These are phyloP conservation scores for Drosophila pruinosa DNA, from an alignment of 1,140 invertebrate species.

Conservation along the genomic window DNA sequence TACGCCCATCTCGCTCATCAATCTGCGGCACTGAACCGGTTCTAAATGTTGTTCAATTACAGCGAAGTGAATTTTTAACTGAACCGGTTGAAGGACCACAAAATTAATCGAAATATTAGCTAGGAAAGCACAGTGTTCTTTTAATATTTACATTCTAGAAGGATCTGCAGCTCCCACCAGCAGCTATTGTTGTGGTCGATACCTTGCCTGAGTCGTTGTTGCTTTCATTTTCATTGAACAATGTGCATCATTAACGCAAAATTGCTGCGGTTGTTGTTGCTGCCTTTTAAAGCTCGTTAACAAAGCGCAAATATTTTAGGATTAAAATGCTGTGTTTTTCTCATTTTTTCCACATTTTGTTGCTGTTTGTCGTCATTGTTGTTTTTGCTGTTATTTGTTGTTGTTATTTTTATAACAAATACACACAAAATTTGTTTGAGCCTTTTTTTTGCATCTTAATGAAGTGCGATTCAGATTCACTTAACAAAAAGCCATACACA, in stretches of 20 bases:
- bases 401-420: constrained; percentile 71
- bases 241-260: constrained; percentile 78
- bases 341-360: constrained; percentile 16
- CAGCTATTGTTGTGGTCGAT: constrained; percentile 13
- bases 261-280: constrained; percentile 33
- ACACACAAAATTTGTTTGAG: constrained; percentile 39
- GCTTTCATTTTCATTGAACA: constrained; percentile 79
- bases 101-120: background rate
- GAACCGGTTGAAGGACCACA: constrained; percentile 7
- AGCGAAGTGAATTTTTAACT: background rate
- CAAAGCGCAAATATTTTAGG: constrained; percentile 79
- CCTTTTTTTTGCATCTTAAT: constrained; percentile 56
- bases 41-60: background rate
- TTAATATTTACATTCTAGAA: background rate
- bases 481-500: constrained; percentile 31
- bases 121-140: background rate
- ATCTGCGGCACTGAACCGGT: constrained; percentile 28
- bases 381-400: too few relatives aligned
- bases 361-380: background rate
- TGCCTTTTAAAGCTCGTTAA: constrained; percentile 65
- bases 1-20: constrained; percentile 3
- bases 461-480: constrained; percentile 77
- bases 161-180: background rate
- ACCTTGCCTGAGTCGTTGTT: constrained; percentile 13
- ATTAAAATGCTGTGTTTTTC: constrained; percentile 46